Percentiles rank a stretch among this genome's conserved stretches.
phyloP scores from a whole-genome alignment of 2,888 invertebrate species.

The Synanthedon tipuliformis region DNA sequence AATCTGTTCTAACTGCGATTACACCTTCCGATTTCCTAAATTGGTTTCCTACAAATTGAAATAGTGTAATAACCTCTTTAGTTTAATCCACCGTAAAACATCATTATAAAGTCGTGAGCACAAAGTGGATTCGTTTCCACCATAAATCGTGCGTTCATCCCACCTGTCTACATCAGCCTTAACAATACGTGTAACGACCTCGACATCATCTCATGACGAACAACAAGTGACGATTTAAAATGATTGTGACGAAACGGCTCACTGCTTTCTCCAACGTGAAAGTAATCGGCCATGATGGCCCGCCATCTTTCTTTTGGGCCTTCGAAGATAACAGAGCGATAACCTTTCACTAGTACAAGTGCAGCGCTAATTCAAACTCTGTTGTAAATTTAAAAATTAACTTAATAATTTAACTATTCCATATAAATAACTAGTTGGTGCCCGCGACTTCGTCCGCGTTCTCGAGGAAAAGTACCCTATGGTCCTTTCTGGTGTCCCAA shows the following conservation, averaged over 20 bases:
- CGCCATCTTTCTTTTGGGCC: conserved; percentile 13
- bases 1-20: too few relatives aligned
- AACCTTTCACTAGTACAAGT: background rate
- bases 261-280: conserved; percentile 26
- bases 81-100: too few relatives aligned
- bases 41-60: too few relatives aligned
- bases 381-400: background rate
- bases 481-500: too few relatives aligned
- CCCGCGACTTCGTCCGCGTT: too few relatives aligned
- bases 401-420: background rate
- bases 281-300: conserved; percentile 20
- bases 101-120: too few relatives aligned
- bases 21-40: too few relatives aligned
- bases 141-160: too few relatives aligned
- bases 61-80: too few relatives aligned
- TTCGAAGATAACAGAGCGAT: background rate
- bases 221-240: conserved; percentile 7
- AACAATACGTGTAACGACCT: conserved; percentile 5
- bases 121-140: too few relatives aligned
- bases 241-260: conserved; percentile 7
- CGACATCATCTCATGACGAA: background rate
- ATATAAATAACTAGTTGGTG: background rate
- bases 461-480: too few relatives aligned
- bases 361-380: background rate
- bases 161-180: background rate